Evolutionary conservation across 2,888 invertebrate genomes (phyloP).

Genomic region (Dione vanillae): DNA sequence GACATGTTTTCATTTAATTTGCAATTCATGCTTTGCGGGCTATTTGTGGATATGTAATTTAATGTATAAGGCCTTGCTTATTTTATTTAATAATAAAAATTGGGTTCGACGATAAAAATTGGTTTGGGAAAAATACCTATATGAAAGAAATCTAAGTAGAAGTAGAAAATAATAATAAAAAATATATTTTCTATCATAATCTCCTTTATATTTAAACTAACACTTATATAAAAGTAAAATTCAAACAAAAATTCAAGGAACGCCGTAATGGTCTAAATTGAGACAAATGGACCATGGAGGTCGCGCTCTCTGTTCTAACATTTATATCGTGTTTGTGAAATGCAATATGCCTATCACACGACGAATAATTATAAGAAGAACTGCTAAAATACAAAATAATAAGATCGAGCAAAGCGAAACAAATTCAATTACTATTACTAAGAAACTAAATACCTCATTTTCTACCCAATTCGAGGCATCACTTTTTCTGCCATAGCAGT

Average conservation of each 20-base stretch:
- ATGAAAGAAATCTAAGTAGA: no score
- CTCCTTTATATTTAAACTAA: no score
- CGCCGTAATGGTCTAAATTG: conserved; percentile 77
- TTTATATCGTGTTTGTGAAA: conserved; percentile 47
- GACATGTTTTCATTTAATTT: conserved; percentile 10
- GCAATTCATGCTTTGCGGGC: conserved; percentile 9
- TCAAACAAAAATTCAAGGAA: conserved; percentile 56
- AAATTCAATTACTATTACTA: no score
- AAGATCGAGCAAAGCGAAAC: no score
- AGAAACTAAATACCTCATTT: no score
- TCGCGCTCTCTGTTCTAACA: conserved; percentile 54
- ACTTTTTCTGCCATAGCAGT: no score
- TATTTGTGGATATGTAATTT: background rate
- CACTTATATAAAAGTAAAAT: background rate
- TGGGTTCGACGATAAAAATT: no score
- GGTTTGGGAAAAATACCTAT: no score
- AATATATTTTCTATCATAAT: no score
- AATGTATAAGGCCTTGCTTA: background rate
- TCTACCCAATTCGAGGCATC: no score
- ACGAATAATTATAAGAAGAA: conserved; percentile 11
- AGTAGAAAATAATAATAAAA: no score
- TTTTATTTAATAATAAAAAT: background rate
- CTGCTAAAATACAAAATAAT: background rate
- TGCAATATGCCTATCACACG: conserved; percentile 39
- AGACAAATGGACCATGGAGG: conserved; percentile 71